Percentiles rank a stretch among this genome's conserved stretches.
Evolutionary conservation across 2,113 vertebrate genomes (phyloP).

Genomic region (Lathamus discolor): DNA sequence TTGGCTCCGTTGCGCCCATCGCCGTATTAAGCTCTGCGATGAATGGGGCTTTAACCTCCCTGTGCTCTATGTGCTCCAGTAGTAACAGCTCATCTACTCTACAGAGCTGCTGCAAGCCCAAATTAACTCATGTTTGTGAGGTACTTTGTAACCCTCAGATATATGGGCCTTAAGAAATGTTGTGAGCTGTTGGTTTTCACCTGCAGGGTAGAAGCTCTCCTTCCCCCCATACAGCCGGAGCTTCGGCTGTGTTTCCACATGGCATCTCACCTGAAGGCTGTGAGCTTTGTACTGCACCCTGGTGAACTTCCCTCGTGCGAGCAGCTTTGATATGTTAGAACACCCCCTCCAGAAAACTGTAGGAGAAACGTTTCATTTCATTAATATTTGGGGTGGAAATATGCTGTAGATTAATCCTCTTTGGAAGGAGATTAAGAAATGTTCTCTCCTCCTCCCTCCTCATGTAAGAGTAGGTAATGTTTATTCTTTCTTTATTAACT

Average conservation of each 20-base stretch:
- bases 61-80: fast-evolving
- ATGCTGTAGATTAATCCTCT: slow-evolving; percentile 40
- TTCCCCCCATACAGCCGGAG: fast-evolving
- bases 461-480: slow-evolving; percentile 18
- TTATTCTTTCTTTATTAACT: slow-evolving; percentile 61
- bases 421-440: slow-evolving; percentile 51
- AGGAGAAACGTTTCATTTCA: neutral
- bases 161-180: neutral
- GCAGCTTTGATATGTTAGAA: neutral
- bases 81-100: neutral
- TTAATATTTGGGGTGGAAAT: slow-evolving; percentile 6
- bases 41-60: neutral
- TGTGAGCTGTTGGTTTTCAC: neutral
- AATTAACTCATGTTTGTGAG: neutral
- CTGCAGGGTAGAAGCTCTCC: neutral
- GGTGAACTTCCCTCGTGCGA: fast-evolving
- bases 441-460: slow-evolving; percentile 5
- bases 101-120: neutral
- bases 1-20: neutral
- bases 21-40: fast-evolving
- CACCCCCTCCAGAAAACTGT: neutral
- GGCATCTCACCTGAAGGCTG: neutral
- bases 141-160: neutral
- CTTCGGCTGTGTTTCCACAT: fast-evolving
- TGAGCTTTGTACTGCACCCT: neutral